These are phyloP conservation scores for Cyprinus carpio DNA, from an alignment of 2,113 vertebrate genomes.

Conservation along the genomic window DNA sequence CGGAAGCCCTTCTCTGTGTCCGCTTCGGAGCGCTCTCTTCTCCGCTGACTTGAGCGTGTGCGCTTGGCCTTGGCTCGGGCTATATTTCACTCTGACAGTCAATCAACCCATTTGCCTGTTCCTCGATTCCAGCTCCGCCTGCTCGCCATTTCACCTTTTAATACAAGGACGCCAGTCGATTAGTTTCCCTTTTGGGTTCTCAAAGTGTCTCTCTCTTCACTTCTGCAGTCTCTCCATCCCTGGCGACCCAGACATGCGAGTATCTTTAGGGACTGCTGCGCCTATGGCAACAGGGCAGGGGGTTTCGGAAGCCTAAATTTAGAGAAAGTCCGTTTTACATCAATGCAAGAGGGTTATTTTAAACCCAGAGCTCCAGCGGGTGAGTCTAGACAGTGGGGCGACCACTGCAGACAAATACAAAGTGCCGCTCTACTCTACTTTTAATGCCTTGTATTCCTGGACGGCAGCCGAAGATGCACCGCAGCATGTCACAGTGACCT, in stretches of 20 bases:
- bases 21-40: constrained; percentile 43
- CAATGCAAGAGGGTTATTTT: constrained; percentile 16
- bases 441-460: constrained; percentile 46
- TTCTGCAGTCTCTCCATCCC: background rate
- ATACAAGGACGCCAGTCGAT: constrained; percentile 59
- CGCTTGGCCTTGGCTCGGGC: constrained; percentile 70
- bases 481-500: constrained; percentile 59
- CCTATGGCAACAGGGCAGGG: constrained; percentile 9
- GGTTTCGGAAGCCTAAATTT: constrained; percentile 11
- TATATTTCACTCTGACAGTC: constrained; percentile 69
- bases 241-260: constrained; percentile 42
- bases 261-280: constrained; percentile 6
- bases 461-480: constrained; percentile 31
- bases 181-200: constrained; percentile 55
- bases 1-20: constrained; percentile 55
- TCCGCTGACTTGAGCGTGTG: constrained; percentile 57
- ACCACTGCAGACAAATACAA: constrained; percentile 36
- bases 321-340: constrained; percentile 18
- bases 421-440: constrained; percentile 21
- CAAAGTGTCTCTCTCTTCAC: background rate
- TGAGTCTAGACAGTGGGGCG: constrained; percentile 40
- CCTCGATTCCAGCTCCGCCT: constrained; percentile 52
- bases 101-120: constrained; percentile 64
- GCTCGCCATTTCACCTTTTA: constrained; percentile 46
- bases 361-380: background rate